Percentiles rank a stretch among this genome's conserved stretches.
Evolutionary conservation across 1,140 invertebrate species (phyloP).

Genomic region (Polyergus mexicanus): DNA sequence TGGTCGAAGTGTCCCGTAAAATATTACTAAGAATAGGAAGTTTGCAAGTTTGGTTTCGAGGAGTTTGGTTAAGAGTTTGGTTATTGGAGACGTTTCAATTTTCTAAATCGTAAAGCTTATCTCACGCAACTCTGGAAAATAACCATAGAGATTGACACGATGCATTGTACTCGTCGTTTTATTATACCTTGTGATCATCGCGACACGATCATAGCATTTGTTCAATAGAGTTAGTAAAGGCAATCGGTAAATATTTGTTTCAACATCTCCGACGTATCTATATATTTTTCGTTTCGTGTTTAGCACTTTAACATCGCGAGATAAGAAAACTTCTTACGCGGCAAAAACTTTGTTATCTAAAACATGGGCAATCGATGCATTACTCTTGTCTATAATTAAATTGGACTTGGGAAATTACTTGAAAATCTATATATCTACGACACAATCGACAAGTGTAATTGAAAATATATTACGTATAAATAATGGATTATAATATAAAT

Average conservation of each 20-base stretch:
- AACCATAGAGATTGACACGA: not conserved
- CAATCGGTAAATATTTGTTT: conserved; percentile 12
- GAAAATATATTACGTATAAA: not conserved
- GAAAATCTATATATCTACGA: not conserved
- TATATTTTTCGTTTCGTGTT: conserved; percentile 21
- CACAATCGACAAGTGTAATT: not conserved
- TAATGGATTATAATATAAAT: not conserved
- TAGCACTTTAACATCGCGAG: not conserved
- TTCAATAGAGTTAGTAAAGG: not conserved
- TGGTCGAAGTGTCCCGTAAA: not conserved
- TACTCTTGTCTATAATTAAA: conserved; percentile 34
- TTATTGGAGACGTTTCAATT: not conserved
- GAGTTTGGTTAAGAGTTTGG: too few relatives aligned
- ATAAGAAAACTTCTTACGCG: conserved; percentile 34
- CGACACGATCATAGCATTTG: not conserved
- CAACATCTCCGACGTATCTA: not conserved
- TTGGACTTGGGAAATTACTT: not conserved
- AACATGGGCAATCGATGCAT: not conserved
- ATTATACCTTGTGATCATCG: not conserved
- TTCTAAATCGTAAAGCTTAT: not conserved
- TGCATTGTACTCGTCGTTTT: not conserved
- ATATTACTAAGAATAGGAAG: not conserved
- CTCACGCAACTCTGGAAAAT: not conserved
- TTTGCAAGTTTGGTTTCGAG: not conserved
- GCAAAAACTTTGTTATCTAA: conserved; percentile 34